Evolutionary conservation across 2,113 vertebrate species (phyloP), one percentile per base, ranked within the genome.

Genomic region (Cephalopterus ornatus): DNA sequence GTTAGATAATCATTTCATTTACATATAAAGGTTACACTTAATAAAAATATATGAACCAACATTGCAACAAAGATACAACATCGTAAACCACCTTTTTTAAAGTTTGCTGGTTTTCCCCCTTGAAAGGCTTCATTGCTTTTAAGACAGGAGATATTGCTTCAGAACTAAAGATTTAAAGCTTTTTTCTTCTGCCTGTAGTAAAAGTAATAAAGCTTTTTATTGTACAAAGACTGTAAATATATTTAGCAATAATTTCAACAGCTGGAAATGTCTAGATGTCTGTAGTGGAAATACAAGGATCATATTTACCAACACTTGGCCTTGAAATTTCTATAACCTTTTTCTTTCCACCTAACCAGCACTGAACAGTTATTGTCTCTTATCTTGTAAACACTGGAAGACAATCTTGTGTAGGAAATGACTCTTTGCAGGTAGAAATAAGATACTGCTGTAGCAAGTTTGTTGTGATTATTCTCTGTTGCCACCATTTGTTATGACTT

Each of bases 31-130:
- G 80, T 93, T 97, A 95, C 74, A 96, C 83, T 97, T 97, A 97
- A 95, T 97, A 97, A 98, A 98, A 98, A 97, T 97, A 98, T 96
- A 98, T 95, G 97, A 97, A 92, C 96, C 95, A 95, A 97, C 97
- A 94, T 97, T 91, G 91, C 81, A 95, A 96, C 86, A 94, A 85
- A 97, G 96, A 93, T 96, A 93, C 77, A 88, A 93, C 88, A 89
- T 74, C 85, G 91, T 98, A 96, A 97, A 97, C 68, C 88, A 96
- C 50, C 82, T 97, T 97, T 94, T 96, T 88, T 52, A 78, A 72
- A 96, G 90, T 78, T 37, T 32, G 73, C 87, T 95, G 83, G 14
- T 80, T 97, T 94, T 95, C 61, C 44, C 73, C 39, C 91, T 97
- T 92, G 91, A 94, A 97, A 98, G 88, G 95, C 96, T 98, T 97